These are phyloP conservation scores for Dinothrombium tinctorium DNA, from an alignment of 1,140 invertebrate species.

Conservation along the genomic window DNA sequence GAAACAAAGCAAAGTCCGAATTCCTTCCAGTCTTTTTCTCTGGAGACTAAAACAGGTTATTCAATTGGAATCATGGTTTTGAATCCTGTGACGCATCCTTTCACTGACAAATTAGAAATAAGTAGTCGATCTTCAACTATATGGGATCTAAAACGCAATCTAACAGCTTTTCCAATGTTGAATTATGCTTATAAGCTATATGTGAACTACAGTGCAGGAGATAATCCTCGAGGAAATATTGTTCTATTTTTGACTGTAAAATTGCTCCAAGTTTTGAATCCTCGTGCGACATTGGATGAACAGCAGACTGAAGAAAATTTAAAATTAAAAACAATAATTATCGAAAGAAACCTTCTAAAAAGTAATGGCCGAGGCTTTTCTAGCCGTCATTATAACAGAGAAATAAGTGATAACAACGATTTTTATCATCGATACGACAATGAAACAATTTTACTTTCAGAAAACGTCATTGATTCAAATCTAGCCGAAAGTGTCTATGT, in stretches of 20 bases:
- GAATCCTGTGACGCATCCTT: slow-evolving; percentile 64
- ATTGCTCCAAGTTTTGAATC: neutral
- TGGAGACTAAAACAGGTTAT: slow-evolving; percentile 12
- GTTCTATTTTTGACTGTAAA: slow-evolving; percentile 38
- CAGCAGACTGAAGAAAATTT: slow-evolving; percentile 1
- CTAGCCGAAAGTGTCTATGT: slow-evolving; percentile 49
- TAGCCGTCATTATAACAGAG: slow-evolving; percentile 61
- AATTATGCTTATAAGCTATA: slow-evolving; percentile 57
- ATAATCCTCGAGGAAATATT: slow-evolving; percentile 44
- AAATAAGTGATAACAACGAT: slow-evolving; percentile 24
- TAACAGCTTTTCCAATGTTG: slow-evolving; percentile 59
- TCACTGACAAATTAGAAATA: slow-evolving; percentile 51
- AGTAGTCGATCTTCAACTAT: slow-evolving; percentile 13
- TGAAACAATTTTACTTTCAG: slow-evolving; percentile 39
- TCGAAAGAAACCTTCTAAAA: slow-evolving; percentile 30
- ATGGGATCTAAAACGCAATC: slow-evolving; percentile 54
- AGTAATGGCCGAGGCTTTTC: slow-evolving; percentile 55
- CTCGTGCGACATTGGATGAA: neutral
- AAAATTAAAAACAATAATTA: slow-evolving; percentile 13
- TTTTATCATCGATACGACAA: slow-evolving; percentile 55
- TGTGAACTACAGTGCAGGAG: slow-evolving; percentile 54
- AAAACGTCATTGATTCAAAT: slow-evolving; percentile 14
- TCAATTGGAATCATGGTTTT: slow-evolving; percentile 25
- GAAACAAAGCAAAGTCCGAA: neutral
- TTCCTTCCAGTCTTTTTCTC: neutral